These are phyloP conservation scores for Bruchidius siliquastri DNA, from an alignment of 2,888 invertebrate genomes.

Conservation along the genomic window DNA sequence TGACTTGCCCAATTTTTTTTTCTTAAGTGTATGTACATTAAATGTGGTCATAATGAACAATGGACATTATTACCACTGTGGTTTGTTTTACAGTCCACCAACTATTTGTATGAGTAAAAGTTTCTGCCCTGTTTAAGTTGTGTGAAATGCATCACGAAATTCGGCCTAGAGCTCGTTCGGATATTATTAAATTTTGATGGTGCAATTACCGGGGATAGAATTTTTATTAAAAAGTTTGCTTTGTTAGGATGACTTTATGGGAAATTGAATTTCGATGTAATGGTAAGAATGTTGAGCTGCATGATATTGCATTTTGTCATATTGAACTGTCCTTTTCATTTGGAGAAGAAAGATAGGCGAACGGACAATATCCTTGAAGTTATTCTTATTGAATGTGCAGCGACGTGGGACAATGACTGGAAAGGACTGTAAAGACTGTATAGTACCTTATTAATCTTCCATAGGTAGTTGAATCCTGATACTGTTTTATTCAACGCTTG, in stretches of 20 bases:
- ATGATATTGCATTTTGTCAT: not conserved
- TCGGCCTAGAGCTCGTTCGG: not conserved
- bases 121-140: not conserved
- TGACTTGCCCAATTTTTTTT: no score
- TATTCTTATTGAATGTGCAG: no score
- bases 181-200: not conserved
- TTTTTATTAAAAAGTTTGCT: not conserved
- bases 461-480: no score
- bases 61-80: no score
- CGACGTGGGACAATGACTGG: no score
- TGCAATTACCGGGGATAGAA: not conserved
- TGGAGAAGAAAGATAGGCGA: not conserved
- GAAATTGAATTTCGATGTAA: not conserved
- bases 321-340: not conserved
- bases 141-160: not conserved
- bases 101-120: not conserved
- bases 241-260: not conserved
- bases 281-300: not conserved
- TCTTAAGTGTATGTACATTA: no score
- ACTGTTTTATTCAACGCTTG: no score
- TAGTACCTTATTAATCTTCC: no score
- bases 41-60: no score
- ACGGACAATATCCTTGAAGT: not conserved
- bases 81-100: no score
- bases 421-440: no score